phyloP scores from a whole-genome alignment of 1,140 invertebrate species.

The Ridgeia piscesae region DNA sequence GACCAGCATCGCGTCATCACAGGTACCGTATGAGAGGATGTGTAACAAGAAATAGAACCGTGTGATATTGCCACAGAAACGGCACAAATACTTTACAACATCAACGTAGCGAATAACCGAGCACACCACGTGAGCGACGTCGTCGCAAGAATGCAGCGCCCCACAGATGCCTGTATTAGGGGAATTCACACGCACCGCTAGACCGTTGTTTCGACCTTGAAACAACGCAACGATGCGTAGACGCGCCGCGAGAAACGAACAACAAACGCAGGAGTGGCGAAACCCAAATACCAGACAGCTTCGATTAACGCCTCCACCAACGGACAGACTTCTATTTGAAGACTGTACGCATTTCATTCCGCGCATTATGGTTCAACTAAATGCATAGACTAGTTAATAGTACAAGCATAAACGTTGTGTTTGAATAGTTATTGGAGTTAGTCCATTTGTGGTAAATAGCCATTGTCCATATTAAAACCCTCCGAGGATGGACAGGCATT shows the following conservation, averaged over 20 bases:
- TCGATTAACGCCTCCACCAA: neutral
- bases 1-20: neutral
- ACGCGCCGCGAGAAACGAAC: neutral
- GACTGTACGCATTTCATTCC: neutral
- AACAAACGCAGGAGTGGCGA: neutral
- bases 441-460: neutral
- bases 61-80: too few species aligned
- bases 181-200: neutral
- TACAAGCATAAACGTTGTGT: neutral
- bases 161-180: neutral
- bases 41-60: neutral
- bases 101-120: neutral
- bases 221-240: neutral
- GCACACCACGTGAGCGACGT: neutral
- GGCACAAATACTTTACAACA: neutral
- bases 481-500: neutral
- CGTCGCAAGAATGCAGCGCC: neutral
- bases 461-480: neutral
- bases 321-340: neutral
- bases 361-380: too few species aligned
- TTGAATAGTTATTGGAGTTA: neutral
- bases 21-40: neutral
- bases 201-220: neutral
- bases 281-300: neutral
- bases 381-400: neutral